phyloP scores from a whole-genome alignment of 2,113 vertebrate genomes.

The Xenopus laevis region DNA sequence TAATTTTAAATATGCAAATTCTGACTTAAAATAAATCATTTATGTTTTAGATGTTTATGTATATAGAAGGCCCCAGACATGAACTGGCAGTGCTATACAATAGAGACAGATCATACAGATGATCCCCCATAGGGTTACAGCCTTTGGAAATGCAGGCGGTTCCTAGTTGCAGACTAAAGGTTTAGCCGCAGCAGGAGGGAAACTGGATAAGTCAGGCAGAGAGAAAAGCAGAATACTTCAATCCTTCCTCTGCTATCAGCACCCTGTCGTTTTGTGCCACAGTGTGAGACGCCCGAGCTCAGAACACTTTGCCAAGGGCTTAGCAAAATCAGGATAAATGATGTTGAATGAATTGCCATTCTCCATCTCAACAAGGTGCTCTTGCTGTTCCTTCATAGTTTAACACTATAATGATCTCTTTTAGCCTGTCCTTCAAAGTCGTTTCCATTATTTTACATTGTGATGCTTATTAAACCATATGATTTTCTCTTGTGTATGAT shows the following conservation, averaged over 20 bases:
- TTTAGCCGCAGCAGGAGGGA: slow-evolving; percentile 25
- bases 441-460: slow-evolving; percentile 40
- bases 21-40: too few species aligned
- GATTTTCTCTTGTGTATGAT: slow-evolving; percentile 44
- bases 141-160: slow-evolving; percentile 28
- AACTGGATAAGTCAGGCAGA: slow-evolving; percentile 24
- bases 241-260: slow-evolving; percentile 35
- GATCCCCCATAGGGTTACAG: slow-evolving; percentile 1
- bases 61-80: too few species aligned
- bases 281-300: slow-evolving; percentile 20
- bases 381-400: slow-evolving; percentile 39
- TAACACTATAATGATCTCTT: slow-evolving; percentile 40
- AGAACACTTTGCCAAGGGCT: slow-evolving; percentile 24
- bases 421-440: slow-evolving; percentile 27
- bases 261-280: slow-evolving; percentile 16
- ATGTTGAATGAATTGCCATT: slow-evolving; percentile 37
- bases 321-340: slow-evolving; percentile 38
- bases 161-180: slow-evolving; percentile 15
- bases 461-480: slow-evolving; percentile 39
- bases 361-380: slow-evolving; percentile 41
- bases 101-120: too few species aligned
- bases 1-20: too few species aligned
- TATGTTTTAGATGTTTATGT: too few species aligned
- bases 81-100: too few species aligned
- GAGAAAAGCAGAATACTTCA: slow-evolving; percentile 18